These are phyloP conservation scores for Leptopilina clavipes DNA, from an alignment of 1,140 invertebrate species.

Conservation along the genomic window DNA sequence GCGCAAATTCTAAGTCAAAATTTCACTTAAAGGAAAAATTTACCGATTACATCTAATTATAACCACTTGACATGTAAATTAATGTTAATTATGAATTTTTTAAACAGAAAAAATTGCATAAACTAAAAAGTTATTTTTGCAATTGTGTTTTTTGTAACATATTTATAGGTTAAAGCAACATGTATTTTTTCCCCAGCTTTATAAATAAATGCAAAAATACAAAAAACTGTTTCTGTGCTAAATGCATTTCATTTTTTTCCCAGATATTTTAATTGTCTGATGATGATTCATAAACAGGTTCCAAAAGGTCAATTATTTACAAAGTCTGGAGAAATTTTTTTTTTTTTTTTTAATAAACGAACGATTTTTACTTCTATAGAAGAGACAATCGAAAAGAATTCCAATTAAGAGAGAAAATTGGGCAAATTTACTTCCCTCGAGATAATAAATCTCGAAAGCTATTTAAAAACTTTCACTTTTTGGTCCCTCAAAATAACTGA, in stretches of 20 bases:
- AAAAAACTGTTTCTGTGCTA: not conserved
- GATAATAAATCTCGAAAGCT: conserved; percentile 5
- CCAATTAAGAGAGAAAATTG: not conserved
- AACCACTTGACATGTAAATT: no score
- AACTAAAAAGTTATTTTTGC: no score
- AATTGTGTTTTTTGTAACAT: no score
- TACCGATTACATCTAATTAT: no score
- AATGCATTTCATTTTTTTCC: not conserved
- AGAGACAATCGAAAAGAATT: not conserved
- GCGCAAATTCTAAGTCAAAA: no score
- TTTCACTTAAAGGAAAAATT: no score
- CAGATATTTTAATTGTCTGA: not conserved
- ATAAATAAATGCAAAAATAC: no score
- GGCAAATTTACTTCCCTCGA: not conserved
- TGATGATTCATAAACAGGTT: not conserved
- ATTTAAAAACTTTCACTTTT: conserved; percentile 27
- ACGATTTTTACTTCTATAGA: not conserved
- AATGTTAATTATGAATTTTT: no score
- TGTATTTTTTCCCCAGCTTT: no score
- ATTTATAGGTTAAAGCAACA: no score
- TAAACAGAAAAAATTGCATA: no score
- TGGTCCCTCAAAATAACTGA: not conserved
- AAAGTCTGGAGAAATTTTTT: not conserved
- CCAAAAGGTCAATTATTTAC: not conserved
- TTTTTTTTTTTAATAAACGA: not conserved